phyloP scores from a whole-genome alignment of 2,888 invertebrate species.

The Phania funesta region DNA sequence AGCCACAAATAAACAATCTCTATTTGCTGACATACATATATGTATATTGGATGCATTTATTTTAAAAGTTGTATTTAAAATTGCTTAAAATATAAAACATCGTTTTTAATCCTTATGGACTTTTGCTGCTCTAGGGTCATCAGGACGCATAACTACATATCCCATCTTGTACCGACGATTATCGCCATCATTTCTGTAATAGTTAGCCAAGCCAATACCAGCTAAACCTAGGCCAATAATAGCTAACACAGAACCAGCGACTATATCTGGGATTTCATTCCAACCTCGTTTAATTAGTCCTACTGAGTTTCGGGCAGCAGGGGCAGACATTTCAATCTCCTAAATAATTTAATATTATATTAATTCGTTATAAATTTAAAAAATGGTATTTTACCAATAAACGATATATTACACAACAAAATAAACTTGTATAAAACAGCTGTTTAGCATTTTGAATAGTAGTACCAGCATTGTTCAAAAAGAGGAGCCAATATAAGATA shows the following conservation, averaged over 20 bases:
- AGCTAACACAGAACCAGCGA: constrained; percentile 83
- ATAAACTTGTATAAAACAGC: too few relatives aligned
- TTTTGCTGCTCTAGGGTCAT: constrained; percentile 84
- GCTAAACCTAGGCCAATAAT: constrained; percentile 83
- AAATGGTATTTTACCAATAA: too few relatives aligned
- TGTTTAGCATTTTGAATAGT: too few relatives aligned
- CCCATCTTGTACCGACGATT: constrained; percentile 84
- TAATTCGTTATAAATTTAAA: too few relatives aligned
- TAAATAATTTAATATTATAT: too few relatives aligned
- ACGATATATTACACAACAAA: too few relatives aligned
- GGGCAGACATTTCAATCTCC: constrained; percentile 77
- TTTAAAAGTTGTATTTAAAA: background rate
- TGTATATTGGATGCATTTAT: background rate
- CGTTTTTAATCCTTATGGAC: constrained; percentile 81
- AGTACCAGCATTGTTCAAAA: too few relatives aligned
- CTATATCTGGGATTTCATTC: constrained; percentile 87
- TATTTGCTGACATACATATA: background rate
- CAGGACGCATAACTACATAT: constrained; percentile 85
- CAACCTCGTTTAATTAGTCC: constrained; percentile 80
- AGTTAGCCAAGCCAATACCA: constrained; percentile 81
- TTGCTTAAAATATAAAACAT: background rate
- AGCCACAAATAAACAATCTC: constrained; percentile 48
- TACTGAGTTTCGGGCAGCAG: constrained; percentile 74
- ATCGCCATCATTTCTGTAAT: constrained; percentile 84
- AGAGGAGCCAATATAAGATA: too few relatives aligned